A percentile compares a stretch with the other conserved stretches of the same genome.
These are phyloP conservation scores for Ormyrus rosae DNA, from an alignment of 2,888 invertebrate genomes.

Conservation along the genomic window DNA sequence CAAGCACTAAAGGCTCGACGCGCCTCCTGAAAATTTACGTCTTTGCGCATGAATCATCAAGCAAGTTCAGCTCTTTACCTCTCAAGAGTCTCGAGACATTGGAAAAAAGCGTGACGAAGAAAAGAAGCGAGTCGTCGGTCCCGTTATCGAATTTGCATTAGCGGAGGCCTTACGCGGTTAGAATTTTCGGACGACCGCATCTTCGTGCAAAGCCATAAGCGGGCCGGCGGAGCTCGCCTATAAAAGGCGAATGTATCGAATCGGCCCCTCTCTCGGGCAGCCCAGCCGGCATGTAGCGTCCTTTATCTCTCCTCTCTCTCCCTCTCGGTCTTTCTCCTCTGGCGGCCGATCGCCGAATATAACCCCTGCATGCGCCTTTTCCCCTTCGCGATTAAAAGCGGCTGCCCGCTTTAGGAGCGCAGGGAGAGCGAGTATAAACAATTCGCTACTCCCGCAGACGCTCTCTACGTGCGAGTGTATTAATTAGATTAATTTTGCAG, in stretches of 20 bases:
- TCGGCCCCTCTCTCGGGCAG: background rate
- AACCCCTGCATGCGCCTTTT: background rate
- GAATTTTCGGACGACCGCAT: background rate
- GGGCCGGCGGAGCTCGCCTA: constrained; percentile 30
- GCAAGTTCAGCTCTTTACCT: too few species aligned
- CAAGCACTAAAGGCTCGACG: background rate
- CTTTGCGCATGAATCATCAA: too few species aligned
- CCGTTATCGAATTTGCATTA: constrained; percentile 43
- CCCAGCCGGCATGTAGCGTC: background rate
- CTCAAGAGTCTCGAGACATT: too few species aligned
- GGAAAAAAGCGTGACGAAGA: background rate
- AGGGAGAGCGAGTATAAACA: constrained; percentile 1
- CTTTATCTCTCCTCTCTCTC: constrained; percentile 10
- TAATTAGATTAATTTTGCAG: too few species aligned
- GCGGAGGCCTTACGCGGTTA: constrained; percentile 16
- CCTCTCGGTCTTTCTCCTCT: background rate
- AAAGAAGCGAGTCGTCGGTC: background rate
- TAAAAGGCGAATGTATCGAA: constrained; percentile 50
- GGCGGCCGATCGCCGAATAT: constrained; percentile 13
- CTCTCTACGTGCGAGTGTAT: too few species aligned
- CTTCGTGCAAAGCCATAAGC: constrained; percentile 26
- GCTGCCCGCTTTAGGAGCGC: background rate
- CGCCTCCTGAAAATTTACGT: too few species aligned
- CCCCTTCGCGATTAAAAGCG: background rate
- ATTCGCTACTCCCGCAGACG: background rate